phyloP scores from a whole-genome alignment of 2,797 vertebrate species.

The Hirundo rustica region DNA sequence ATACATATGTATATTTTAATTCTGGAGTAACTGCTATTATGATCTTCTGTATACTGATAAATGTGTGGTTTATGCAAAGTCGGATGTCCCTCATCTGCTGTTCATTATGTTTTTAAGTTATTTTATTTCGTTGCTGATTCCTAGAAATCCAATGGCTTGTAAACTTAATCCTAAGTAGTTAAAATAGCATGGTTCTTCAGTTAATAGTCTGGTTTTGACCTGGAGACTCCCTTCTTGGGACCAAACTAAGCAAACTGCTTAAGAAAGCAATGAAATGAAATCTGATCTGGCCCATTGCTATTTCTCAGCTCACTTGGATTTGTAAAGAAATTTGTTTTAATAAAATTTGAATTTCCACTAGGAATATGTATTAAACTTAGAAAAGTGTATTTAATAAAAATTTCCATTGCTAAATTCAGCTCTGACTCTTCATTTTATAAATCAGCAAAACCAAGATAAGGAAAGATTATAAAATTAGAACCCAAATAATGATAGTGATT shows the following conservation, averaged over 20 bases:
- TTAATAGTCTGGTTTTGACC: background rate
- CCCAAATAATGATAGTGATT: background rate
- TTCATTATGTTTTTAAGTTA: background rate
- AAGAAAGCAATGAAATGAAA: background rate
- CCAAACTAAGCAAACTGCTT: background rate
- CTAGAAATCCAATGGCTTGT: background rate
- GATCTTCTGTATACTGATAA: background rate
- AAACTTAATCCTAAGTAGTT: background rate
- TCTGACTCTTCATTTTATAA: background rate
- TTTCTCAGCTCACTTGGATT: background rate
- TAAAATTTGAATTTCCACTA: background rate
- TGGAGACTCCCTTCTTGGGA: background rate
- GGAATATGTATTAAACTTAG: background rate
- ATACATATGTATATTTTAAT: background rate
- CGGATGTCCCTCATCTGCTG: background rate
- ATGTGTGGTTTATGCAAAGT: background rate
- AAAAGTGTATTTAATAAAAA: conserved; percentile 34
- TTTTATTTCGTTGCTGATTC: background rate
- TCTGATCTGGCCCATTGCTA: background rate
- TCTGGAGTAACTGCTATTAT: background rate
- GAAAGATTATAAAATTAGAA: background rate
- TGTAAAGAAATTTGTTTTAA: background rate
- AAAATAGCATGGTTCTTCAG: background rate
- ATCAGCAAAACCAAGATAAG: background rate
- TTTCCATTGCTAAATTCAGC: background rate